These are phyloP conservation scores for Lingula anatina DNA, from an alignment of 2,888 invertebrate genomes.

Conservation along the genomic window DNA sequence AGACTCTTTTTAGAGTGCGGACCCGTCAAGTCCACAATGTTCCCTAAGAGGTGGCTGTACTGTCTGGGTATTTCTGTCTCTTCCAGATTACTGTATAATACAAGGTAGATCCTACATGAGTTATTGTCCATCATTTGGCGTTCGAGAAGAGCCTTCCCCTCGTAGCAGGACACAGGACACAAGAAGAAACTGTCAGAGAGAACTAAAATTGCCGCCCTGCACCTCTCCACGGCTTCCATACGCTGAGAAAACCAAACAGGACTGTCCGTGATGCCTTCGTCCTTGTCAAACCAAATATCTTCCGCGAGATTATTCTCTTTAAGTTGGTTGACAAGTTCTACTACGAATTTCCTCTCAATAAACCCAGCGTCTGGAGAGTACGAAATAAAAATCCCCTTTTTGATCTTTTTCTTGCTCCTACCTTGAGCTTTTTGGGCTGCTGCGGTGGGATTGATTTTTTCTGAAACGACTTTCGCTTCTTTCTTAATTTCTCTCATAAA, in stretches of 20 bases:
- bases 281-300: conserved; percentile 50
- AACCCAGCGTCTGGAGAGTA: conserved; percentile 50
- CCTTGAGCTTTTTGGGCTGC: background rate
- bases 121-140: conserved; percentile 24
- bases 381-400: conserved; percentile 45
- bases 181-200: conserved; percentile 44
- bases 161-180: conserved; percentile 46
- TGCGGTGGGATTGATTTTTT: background rate
- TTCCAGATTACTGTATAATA: conserved; percentile 28
- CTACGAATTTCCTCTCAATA: conserved; percentile 43
- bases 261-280: conserved; percentile 44
- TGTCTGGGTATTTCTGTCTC: conserved; percentile 33
- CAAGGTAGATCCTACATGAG: conserved; percentile 34
- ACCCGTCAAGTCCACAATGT: conserved; percentile 32
- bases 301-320: conserved; percentile 48
- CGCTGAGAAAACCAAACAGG: conserved; percentile 47
- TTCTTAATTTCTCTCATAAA: background rate
- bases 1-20: conserved; percentile 27
- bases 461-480: conserved; percentile 1
- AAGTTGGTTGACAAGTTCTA: conserved; percentile 41
- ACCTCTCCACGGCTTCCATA: conserved; percentile 48
- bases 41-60: conserved; percentile 21
- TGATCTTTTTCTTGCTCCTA: conserved; percentile 26
- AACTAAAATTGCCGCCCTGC: conserved; percentile 40
- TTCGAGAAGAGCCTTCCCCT: conserved; percentile 41